Evolutionary conservation across 2,888 invertebrate species (phyloP).

Genomic region (Rotaria socialis): DNA sequence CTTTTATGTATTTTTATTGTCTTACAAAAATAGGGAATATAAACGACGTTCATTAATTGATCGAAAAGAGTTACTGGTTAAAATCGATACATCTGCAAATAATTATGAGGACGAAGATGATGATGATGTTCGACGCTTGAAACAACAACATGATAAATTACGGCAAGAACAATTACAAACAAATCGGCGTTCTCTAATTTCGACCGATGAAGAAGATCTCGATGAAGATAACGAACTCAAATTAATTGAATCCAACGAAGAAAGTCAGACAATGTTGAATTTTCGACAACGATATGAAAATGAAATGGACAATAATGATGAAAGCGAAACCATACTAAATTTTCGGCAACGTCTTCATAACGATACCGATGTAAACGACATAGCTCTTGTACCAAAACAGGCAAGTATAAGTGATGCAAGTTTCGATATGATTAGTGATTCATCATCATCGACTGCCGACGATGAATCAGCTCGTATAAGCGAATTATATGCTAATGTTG

Average conservation of each 20-base stretch:
- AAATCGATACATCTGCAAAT: background rate
- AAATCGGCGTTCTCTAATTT: background rate
- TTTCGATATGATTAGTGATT: slow-evolving; percentile 29
- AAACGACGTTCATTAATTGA: slow-evolving; percentile 13
- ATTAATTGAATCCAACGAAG: background rate
- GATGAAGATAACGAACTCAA: background rate
- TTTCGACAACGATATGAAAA: too few species aligned
- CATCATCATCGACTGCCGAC: background rate
- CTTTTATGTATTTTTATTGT: too few species aligned
- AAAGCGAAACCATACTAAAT: slow-evolving; percentile 13
- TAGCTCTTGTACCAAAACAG: background rate
- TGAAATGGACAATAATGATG: background rate
- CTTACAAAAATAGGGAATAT: background rate
- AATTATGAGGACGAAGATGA: background rate
- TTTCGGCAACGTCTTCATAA: background rate
- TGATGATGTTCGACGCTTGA: background rate
- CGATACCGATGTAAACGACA: background rate
- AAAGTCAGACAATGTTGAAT: too few species aligned
- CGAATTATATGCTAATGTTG: background rate
- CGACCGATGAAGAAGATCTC: background rate
- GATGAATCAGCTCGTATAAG: background rate
- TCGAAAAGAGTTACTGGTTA: slow-evolving; percentile 7
- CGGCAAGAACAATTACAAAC: background rate
- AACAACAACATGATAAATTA: background rate
- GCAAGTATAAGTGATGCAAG: background rate